These are phyloP conservation scores for Scaptodrosophila lebanonensis DNA, from an alignment of 1,140 invertebrate species.

Conservation along the genomic window DNA sequence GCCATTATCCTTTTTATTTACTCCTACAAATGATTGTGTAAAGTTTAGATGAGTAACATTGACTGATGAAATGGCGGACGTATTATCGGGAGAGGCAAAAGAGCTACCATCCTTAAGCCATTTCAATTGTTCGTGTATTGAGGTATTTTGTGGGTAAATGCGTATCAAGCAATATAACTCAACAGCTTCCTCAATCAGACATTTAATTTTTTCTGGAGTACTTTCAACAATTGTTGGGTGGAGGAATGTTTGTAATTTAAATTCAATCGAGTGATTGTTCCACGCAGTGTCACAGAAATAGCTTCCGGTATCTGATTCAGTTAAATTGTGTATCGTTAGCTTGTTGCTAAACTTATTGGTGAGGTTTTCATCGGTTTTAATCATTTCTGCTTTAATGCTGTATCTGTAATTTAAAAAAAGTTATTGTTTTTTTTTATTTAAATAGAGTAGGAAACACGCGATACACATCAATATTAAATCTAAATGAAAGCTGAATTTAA, in stretches of 20 bases:
- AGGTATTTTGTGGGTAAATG: slow-evolving; percentile 80
- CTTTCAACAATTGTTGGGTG: slow-evolving; percentile 78
- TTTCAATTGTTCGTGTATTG: slow-evolving; percentile 72
- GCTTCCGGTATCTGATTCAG: slow-evolving; percentile 77
- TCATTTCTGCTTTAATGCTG: slow-evolving; percentile 13
- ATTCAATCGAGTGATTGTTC: slow-evolving; percentile 49
- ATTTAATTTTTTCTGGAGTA: slow-evolving; percentile 77
- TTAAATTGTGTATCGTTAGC: slow-evolving; percentile 64
- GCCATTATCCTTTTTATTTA: slow-evolving; percentile 83
- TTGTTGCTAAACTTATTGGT: slow-evolving; percentile 42
- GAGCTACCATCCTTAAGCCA: slow-evolving; percentile 81
- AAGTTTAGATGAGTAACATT: slow-evolving; percentile 81
- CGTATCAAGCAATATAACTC: slow-evolving; percentile 79
- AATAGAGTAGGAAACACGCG: too few relatives aligned
- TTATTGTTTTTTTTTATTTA: too few relatives aligned
- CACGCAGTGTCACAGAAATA: slow-evolving; percentile 77
- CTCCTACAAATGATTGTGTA: slow-evolving; percentile 79
- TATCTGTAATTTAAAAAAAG: neutral
- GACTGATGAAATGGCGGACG: slow-evolving; percentile 63
- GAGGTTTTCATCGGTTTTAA: slow-evolving; percentile 23
- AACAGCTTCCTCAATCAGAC: slow-evolving; percentile 78
- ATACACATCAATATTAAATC: too few relatives aligned
- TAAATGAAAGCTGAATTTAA: too few relatives aligned
- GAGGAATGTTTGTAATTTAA: slow-evolving; percentile 76
- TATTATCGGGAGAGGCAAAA: slow-evolving; percentile 61